Conservation (phyloP, 1,140 invertebrate genomes). For the Phthorimaea operculella region DNA sequence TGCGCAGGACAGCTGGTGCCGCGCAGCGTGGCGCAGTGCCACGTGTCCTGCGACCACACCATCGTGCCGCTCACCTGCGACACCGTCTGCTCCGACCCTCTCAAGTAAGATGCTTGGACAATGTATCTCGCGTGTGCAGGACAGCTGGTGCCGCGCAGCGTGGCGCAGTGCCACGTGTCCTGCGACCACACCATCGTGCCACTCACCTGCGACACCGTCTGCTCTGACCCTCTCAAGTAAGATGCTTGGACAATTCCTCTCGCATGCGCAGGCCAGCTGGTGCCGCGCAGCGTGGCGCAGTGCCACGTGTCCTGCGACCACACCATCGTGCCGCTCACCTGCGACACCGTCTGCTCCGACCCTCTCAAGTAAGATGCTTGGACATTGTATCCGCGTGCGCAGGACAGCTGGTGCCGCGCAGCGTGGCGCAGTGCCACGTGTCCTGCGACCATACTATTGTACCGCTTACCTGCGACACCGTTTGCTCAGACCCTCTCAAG, state of each 20-base stretch:
- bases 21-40: conserved; percentile 40
- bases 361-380: conserved; percentile 49
- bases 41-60: conserved; percentile 32
- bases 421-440: conserved; percentile 49
- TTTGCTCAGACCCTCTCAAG: conserved; percentile 50
- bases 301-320: conserved; percentile 41
- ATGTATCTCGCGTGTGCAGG: conserved; percentile 51
- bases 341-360: conserved; percentile 40
- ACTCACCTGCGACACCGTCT: conserved; percentile 37
- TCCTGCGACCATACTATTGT: conserved; percentile 27
- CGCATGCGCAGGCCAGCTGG: conserved; percentile 47
- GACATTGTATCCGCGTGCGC: too few species aligned
- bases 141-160: conserved; percentile 52
- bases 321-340: conserved; percentile 23
- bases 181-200: conserved; percentile 26
- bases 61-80: conserved; percentile 31
- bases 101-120: too few species aligned
- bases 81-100: conserved; percentile 39
- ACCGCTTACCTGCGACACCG: conserved; percentile 31
- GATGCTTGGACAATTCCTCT: too few species aligned
- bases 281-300: conserved; percentile 43
- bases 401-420: conserved; percentile 52
- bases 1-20: conserved; percentile 53
- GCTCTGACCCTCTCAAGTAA: conserved; percentile 48
- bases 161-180: conserved; percentile 45